Conservation (phyloP, 2,888 invertebrate species). For the Harpagoxenus sublaevis region DNA sequence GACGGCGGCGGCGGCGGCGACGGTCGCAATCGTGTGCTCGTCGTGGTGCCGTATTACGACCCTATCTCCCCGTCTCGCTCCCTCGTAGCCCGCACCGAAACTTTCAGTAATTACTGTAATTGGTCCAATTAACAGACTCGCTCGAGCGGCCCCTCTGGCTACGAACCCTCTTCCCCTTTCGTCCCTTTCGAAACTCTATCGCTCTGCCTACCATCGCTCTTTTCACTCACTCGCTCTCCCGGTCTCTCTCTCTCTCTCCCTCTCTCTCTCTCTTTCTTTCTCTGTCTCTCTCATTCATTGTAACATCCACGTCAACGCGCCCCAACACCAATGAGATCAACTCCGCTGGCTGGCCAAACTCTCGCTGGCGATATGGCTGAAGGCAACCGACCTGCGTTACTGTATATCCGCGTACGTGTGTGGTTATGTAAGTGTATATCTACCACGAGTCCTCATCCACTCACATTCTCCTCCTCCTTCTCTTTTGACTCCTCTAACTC, state of each 20-base stretch:
- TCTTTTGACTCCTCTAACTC: conserved; percentile 46
- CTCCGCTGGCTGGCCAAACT: conserved; percentile 62
- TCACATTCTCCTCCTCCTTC: conserved; percentile 23
- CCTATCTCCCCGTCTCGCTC: conserved; percentile 73
- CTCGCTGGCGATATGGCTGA: conserved; percentile 72
- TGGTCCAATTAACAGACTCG: conserved; percentile 86
- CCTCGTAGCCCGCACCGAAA: conserved; percentile 82
- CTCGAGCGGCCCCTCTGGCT: conserved; percentile 82
- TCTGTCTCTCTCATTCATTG: conserved; percentile 49
- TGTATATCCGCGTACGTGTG: conserved; percentile 45
- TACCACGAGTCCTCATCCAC: conserved; percentile 45
- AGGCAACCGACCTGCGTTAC: conserved; percentile 71
- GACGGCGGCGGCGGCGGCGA: neutral
- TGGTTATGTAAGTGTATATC: conserved; percentile 30
- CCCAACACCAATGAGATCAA: conserved; percentile 61
- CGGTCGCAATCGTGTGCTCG: conserved; percentile 64
- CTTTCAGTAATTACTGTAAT: conserved; percentile 86
- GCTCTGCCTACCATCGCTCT: conserved; percentile 58
- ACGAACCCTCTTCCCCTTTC: conserved; percentile 72
- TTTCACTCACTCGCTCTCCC: conserved; percentile 54
- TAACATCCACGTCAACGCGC: conserved; percentile 68
- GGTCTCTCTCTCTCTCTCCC: no score
- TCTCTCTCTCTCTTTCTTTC: conserved; percentile 37
- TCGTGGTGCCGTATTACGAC: conserved; percentile 78
- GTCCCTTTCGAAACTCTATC: conserved; percentile 47